Evolutionary conservation across 2,797 vertebrate species (phyloP), one percentile per base, ranked within the genome.

Genomic region (Chiloscyllium punctatum): DNA sequence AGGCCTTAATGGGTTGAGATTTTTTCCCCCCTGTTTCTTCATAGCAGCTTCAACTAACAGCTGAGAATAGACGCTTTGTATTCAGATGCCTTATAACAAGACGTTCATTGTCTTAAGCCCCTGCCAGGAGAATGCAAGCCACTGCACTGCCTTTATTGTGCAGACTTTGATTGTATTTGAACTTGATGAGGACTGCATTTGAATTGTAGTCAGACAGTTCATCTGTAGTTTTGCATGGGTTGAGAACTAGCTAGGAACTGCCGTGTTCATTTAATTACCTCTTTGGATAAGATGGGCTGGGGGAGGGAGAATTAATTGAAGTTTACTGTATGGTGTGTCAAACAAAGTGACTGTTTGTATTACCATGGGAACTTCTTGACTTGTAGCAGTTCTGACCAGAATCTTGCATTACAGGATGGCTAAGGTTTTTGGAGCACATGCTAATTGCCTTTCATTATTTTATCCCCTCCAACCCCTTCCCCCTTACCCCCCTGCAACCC

Each of bases 51-150:
- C 97, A 97, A 97, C 97, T 98, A 97, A 98, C 97, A 98, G 97
- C 96, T 97, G 97, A 98, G 98, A 98, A 98, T 97, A 97, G 97
- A 97, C 97, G 97, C 98, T 98, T 98, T 98, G 98, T 98, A 96
- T 96, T 69, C 95, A 77, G 96, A 97, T 97, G 97, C 97, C 97
- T 97, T 97, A 97, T 97, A 98, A 97, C 97, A 98, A 98, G 96
- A 77, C 96, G 96, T 96, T 97, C 97, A 97, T 98, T 98, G 98
- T 98, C 97, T 97, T 96, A 96, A 87, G 96, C 97, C 96, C 96
- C 97, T 96, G 97, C 97, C 96, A 97, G 96, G 96, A 96, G 96
- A 96, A 96, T 96, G 97, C 97, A 96, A 97, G 97, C 96, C 97
- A 96, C 96, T 96, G 97, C 97, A 96, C 96, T 96, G 97, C 96